phyloP scores from a whole-genome alignment of 2,888 invertebrate genomes.

The Phortica okadai region DNA sequence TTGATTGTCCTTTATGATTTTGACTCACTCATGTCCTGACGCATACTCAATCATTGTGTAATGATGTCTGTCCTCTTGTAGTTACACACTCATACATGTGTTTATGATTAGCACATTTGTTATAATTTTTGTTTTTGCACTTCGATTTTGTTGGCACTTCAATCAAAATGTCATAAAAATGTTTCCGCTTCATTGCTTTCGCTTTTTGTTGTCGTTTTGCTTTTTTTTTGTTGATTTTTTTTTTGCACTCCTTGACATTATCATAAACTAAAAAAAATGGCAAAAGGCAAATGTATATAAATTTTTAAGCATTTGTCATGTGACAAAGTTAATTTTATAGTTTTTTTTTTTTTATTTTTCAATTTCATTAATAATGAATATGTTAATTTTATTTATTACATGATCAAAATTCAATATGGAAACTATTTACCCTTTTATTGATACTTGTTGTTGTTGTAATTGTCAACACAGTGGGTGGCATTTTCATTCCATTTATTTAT shows the following conservation, averaged over 20 bases:
- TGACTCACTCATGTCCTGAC: neutral
- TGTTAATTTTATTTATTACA: neutral
- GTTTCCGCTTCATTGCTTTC: neutral
- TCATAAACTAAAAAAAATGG: too few relatives aligned
- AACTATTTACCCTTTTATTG: conserved; percentile 58
- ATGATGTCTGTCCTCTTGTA: conserved; percentile 16
- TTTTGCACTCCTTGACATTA: too few relatives aligned
- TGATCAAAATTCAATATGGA: conserved; percentile 54
- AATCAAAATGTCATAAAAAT: conserved; percentile 31
- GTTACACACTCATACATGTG: neutral
- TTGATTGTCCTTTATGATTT: conserved; percentile 5
- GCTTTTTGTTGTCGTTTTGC: neutral
- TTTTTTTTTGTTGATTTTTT: too few relatives aligned
- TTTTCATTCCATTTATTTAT: conserved; percentile 49
- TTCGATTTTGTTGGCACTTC: conserved; percentile 10
- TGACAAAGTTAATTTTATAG: too few relatives aligned
- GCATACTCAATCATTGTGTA: conserved; percentile 30
- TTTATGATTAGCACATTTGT: conserved; percentile 22
- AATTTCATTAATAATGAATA: neutral
- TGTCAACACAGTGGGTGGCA: conserved; percentile 66
- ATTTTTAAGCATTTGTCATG: too few relatives aligned
- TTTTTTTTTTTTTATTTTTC: neutral
- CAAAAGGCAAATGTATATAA: too few relatives aligned
- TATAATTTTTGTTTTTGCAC: conserved; percentile 10
- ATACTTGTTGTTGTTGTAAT: conserved; percentile 40